Evolutionary conservation across 2,113 vertebrate species (phyloP).

Genomic region (Carlito syrichta): DNA sequence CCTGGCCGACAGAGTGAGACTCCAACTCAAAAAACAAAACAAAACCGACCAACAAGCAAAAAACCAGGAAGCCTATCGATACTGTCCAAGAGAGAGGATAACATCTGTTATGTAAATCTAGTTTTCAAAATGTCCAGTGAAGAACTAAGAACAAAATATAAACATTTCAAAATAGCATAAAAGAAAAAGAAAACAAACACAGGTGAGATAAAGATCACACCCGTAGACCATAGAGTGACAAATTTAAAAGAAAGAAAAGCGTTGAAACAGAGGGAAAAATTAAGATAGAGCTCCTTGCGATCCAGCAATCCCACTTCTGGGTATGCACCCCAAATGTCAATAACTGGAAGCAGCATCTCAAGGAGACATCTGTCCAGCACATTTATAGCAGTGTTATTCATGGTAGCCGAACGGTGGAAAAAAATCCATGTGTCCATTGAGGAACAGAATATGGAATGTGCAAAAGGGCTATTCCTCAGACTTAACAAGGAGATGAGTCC

Average conservation of each 20-base stretch:
- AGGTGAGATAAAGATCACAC: not conserved
- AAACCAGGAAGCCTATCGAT: not conserved
- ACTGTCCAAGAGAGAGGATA: not conserved
- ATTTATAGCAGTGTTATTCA: not conserved
- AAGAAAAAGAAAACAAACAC: not conserved
- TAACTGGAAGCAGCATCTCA: not conserved
- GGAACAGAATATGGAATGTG: not conserved
- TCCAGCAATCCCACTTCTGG: not conserved
- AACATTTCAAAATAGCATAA: not conserved
- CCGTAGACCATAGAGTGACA: not conserved
- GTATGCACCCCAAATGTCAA: accelerated
- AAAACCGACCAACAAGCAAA: too few species aligned
- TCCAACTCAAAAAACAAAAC: too few species aligned
- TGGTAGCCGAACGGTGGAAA: accelerated
- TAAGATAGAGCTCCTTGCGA: accelerated
- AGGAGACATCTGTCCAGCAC: accelerated
- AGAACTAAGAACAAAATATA: not conserved
- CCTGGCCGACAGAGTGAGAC: too few species aligned
- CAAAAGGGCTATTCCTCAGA: not conserved
- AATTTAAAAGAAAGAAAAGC: not conserved
- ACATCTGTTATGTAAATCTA: not conserved
- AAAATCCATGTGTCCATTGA: accelerated
- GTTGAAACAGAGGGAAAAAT: not conserved
- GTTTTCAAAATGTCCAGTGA: not conserved
- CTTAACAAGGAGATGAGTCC: too few species aligned